Conservation (phyloP, 2,888 invertebrate genomes). For the Macrophya alboannulata region DNA sequence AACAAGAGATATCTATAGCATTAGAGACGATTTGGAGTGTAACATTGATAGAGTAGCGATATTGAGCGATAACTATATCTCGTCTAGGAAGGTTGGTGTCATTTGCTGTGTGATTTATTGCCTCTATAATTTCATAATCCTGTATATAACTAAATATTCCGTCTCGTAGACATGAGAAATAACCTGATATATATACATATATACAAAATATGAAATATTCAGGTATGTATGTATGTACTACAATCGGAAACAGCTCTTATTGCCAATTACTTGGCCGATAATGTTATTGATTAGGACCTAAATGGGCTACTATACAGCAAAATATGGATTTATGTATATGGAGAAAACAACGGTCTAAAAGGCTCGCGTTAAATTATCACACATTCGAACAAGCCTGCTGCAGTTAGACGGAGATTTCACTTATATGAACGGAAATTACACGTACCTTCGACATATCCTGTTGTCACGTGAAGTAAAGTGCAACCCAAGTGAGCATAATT, state of each 20-base stretch:
- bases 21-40: constrained; percentile 12
- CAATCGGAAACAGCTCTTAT: not conserved
- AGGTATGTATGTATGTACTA: not conserved
- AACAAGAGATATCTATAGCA: constrained; percentile 6
- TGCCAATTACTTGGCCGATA: constrained; percentile 23
- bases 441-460: constrained; percentile 22
- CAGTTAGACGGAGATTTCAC: constrained; percentile 41
- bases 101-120: not conserved
- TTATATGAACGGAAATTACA: constrained; percentile 32
- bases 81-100: constrained; percentile 8
- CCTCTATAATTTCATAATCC: not conserved
- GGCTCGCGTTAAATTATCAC: constrained; percentile 21
- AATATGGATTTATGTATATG: not conserved
- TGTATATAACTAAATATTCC: not conserved
- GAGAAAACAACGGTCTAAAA: constrained; percentile 13
- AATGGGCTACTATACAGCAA: not conserved
- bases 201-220: not conserved
- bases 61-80: constrained; percentile 28
- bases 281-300: constrained; percentile 14
- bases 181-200: not conserved
- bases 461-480: constrained; percentile 9
- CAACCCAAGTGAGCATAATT: not conserved
- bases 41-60: constrained; percentile 15
- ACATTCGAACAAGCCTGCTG: not conserved
- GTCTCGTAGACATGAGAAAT: not conserved